Evolutionary conservation across 2,888 invertebrate genomes (phyloP), one percentile per base, ranked within the genome.

Genomic region (Lasioglossum zephyrum): DNA sequence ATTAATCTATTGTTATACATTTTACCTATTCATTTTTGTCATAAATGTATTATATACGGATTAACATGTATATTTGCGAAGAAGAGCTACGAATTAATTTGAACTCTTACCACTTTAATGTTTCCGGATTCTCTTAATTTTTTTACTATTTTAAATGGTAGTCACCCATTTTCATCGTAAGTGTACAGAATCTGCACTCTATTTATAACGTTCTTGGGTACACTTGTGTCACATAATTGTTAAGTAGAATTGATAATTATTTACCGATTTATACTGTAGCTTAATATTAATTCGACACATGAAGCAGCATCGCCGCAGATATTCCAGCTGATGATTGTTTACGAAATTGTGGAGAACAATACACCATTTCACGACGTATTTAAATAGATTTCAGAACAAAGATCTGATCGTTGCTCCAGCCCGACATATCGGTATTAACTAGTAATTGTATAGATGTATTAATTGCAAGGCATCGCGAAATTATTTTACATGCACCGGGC

Each of bases 401-500:
- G 63, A 66, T 41, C 5, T 41, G 36, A 26, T n/a, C 22, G 73
- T 66, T 47, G 36, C 47, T 4, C 63, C 1, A 22, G 9, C 18
- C 4, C 39, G 13, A 18, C 31, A 18, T 49, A 44, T 31, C 47
- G 8, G 9, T 53, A 44, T 73, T 77, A 73, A 77, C 49, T 31
- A 31, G 41, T 31, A 13, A 77, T 73, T 44, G 49, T 44, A 49
- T 16, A 16, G 73, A 4, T 18, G 36, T 44, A 78, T 69, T 73
- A 82, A 66, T 53, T 69, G 36, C 16, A 73, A 73, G n/a, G 41
- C 41, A 53, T 22, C 39, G 39, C n/a, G 77, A 26, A 77, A 81
- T 77, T 41, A 53, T 81, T 73, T 44, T 44, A 5, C 53, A 3
- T 26, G 18, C 13, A 16, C 16, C 47, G 4, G n/a, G 6, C 47